Conservation (phyloP, 2,888 invertebrate genomes). For the Cataglyphis rosenhaueri region DNA sequence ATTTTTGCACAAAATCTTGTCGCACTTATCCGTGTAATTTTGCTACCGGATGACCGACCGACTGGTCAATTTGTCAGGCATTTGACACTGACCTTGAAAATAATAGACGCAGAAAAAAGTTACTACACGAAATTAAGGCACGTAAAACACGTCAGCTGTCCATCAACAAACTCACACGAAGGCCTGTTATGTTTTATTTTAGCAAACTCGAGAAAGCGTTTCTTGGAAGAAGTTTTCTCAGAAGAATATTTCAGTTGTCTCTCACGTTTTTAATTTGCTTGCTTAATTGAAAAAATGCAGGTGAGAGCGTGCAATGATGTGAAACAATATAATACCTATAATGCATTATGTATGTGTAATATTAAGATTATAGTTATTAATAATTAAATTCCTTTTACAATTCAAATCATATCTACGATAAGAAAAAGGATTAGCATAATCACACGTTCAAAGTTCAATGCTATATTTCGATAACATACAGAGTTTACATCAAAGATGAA, state of each 20-base stretch:
- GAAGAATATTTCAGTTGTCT: constrained; percentile 4
- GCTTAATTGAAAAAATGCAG: background rate
- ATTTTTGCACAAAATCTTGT: constrained; percentile 66
- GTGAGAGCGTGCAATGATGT: background rate
- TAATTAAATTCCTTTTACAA: constrained; percentile 14
- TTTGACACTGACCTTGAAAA: constrained; percentile 34
- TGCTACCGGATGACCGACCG: background rate
- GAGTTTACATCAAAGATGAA: constrained; percentile 82
- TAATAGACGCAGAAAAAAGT: constrained; percentile 40
- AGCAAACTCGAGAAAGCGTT: background rate
- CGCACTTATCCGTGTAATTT: constrained; percentile 7
- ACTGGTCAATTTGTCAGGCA: background rate
- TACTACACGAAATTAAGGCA: constrained; percentile 39
- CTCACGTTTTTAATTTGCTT: background rate
- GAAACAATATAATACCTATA: background rate
- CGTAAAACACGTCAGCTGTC: constrained; percentile 36
- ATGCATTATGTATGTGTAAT: background rate
- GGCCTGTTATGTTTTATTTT: constrained; percentile 38
- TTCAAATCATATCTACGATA: background rate
- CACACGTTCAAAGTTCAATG: constrained; percentile 74
- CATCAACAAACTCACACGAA: constrained; percentile 37
- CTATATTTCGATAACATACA: constrained; percentile 82
- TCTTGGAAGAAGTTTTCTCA: constrained; percentile 3
- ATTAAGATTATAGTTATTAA: background rate
- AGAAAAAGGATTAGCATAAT: background rate